These are phyloP conservation scores for Aspidiotus destructor DNA, from an alignment of 2,888 invertebrate genomes.

Conservation along the genomic window DNA sequence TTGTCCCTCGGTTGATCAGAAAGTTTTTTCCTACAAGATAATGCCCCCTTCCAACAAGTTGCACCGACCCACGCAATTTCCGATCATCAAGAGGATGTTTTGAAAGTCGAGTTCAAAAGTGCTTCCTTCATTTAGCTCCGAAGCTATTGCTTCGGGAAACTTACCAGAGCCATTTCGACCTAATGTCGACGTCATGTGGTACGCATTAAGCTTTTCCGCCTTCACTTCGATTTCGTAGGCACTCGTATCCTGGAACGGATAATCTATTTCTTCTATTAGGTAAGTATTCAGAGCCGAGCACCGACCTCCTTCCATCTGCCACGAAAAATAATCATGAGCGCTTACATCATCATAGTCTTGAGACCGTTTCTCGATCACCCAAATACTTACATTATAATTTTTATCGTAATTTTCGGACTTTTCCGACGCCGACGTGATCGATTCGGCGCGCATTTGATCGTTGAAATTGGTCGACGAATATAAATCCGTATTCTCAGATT, in stretches of 20 bases:
- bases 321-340: constrained; percentile 8
- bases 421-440: constrained; percentile 77
- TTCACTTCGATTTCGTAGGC: constrained; percentile 32
- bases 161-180: constrained; percentile 29
- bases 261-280: constrained; percentile 54
- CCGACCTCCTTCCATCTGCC: constrained; percentile 50
- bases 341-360: constrained; percentile 5
- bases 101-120: no score
- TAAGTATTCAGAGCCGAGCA: constrained; percentile 46
- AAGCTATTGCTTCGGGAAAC: not conserved
- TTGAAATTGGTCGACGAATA: constrained; percentile 23
- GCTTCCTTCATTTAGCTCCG: no score
- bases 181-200: constrained; percentile 27
- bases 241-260: constrained; percentile 43
- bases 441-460: constrained; percentile 29
- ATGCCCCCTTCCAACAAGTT: no score
- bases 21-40: no score
- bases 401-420: constrained; percentile 83
- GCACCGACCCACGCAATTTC: no score
- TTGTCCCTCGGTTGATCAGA: no score
- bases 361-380: no score
- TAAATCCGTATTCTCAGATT: constrained; percentile 16
- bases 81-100: no score
- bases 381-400: constrained; percentile 48
- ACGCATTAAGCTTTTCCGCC: constrained; percentile 26